phyloP scores from a whole-genome alignment of 2,797 vertebrate genomes.

The Champsocephalus gunnari region DNA sequence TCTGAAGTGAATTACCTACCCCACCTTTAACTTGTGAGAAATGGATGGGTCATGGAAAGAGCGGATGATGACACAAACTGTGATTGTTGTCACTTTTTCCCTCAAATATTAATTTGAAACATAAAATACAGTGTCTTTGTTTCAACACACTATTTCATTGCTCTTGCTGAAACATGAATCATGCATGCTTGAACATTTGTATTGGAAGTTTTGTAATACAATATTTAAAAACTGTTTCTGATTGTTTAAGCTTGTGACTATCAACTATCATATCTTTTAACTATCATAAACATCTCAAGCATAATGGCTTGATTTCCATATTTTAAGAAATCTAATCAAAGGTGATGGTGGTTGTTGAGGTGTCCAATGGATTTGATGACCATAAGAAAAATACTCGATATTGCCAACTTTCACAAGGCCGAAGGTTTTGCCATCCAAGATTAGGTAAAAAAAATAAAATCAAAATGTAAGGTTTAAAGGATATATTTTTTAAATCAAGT shows the following conservation, averaged over 20 bases:
- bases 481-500: not conserved
- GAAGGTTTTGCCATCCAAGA: too few relatives aligned
- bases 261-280: not conserved
- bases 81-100: not conserved
- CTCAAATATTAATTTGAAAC: not conserved
- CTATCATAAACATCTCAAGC: not conserved
- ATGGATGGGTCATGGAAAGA: slow-evolving; percentile 10
- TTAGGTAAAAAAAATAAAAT: too few relatives aligned
- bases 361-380: too few relatives aligned
- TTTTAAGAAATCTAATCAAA: not conserved
- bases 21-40: not conserved
- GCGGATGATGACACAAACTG: not conserved
- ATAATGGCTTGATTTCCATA: not conserved
- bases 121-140: not conserved
- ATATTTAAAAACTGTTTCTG: not conserved
- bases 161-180: not conserved
- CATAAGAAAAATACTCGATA: too few relatives aligned
- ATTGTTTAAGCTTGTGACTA: not conserved
- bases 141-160: not conserved
- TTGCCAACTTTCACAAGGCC: too few relatives aligned
- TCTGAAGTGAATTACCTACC: too few relatives aligned
- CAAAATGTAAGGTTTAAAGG: too few relatives aligned
- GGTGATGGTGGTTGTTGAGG: too few relatives aligned
- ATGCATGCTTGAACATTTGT: not conserved
- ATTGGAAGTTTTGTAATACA: not conserved